Base-by-base conservation (phyloP, 2,888 invertebrate genomes). In the Perizoma flavofasciatum region DNA sequence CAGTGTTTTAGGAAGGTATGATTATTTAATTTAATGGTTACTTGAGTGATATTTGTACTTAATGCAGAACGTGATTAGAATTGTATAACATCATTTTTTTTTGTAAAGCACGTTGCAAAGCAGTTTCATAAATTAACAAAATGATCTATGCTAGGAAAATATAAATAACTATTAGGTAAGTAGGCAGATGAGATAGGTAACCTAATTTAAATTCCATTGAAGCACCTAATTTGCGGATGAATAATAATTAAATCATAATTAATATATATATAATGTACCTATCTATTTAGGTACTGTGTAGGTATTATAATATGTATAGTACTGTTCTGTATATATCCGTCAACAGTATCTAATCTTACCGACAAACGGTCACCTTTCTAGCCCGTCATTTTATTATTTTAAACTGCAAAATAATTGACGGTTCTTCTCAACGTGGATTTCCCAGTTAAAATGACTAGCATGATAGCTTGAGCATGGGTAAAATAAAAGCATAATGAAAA, bases 301-400 rank as follows among this genome's bases (percentile, higher is more conserved):
- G n/a, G n/a, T n/a, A n/a, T n/a, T n/a, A n/a, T n/a, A n/a, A n/a
- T n/a, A n/a, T n/a, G n/a, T n/a, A n/a, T n/a, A n/a, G n/a, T n/a
- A n/a, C 3, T 22, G 22, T 37, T 37, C 46, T n/a, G 32, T 34
- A 44, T 51, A 60, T 51, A 55, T 55, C 11, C 40, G 51, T 60
- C 58, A 58, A 43, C 52, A 41, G 43, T 41, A 57, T 49, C 43
- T 56, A 56, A 49, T 56, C 53, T 56, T 35, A 47, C 46, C 10
- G 48, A 45, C 50, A 11, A 50, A 47, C 55, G 65, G 65, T 67
- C 65, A 65, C 67, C 67, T 65, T 65, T 63, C 40, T 65, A 63
- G 65, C 40, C 8, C n/a, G 58, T 44, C 49, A 48, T 43, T 52
- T 5, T 61, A 61, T 46, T 48, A 53, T 50, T 53, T 44, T 47